phyloP scores from a whole-genome alignment of 2,888 invertebrate species.

The Thysanoteuthis rhombus region DNA sequence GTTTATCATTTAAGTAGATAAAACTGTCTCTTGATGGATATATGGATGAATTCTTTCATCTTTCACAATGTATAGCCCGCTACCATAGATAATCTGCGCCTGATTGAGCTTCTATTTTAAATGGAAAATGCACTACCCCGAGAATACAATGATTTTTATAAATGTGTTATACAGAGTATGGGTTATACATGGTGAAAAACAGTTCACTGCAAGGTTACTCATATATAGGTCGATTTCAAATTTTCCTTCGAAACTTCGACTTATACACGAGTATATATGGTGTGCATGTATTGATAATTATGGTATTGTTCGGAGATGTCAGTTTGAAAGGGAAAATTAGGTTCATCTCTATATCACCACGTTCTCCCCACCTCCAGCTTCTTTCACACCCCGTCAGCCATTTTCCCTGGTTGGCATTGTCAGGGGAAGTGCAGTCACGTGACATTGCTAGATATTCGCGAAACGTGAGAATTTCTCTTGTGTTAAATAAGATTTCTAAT shows the following conservation, averaged over 20 bases:
- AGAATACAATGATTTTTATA: no score
- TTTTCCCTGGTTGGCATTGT: neutral
- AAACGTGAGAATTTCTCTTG: neutral
- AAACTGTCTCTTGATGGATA: no score
- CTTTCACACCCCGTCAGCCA: neutral
- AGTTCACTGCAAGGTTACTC: no score
- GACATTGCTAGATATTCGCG: neutral
- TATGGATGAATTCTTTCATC: no score
- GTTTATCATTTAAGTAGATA: no score
- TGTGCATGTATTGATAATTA: neutral
- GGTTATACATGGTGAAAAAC: no score
- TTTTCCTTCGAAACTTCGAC: neutral
- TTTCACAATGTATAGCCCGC: no score
- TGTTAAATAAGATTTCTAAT: neutral
- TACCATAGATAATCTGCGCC: no score
- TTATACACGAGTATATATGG: neutral
- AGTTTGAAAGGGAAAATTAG: neutral
- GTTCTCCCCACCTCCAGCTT: neutral
- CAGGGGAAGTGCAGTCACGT: neutral
- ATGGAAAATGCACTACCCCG: no score
- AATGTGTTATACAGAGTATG: no score
- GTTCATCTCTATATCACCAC: neutral
- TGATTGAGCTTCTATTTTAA: no score
- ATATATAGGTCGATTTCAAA: neutral
- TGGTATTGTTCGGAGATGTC: neutral